A percentile compares a stretch with the other conserved stretches of the same genome.
Evolutionary conservation across 2,888 invertebrate genomes (phyloP).

Genomic region (Drosophila longiperda): DNA sequence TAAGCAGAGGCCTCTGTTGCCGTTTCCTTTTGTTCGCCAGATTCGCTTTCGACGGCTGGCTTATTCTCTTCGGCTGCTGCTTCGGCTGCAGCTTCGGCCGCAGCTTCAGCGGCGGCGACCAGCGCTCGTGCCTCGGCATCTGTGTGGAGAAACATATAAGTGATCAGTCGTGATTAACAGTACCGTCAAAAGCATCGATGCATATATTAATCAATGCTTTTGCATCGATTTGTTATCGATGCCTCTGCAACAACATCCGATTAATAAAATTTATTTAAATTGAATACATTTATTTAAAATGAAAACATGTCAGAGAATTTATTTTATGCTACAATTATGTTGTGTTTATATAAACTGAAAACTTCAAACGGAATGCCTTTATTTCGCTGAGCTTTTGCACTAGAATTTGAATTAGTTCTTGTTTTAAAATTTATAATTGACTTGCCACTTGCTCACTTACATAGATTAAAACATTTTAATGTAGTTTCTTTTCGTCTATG

Average conservation of each 20-base stretch:
- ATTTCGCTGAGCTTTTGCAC: background rate
- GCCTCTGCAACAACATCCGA: background rate
- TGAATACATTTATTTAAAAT: background rate
- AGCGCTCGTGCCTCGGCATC: slow-evolving; percentile 81
- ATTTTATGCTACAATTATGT: background rate
- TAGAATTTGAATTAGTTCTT: background rate
- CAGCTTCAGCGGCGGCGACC: slow-evolving; percentile 75
- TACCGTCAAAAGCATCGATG: background rate
- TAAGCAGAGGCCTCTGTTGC: slow-evolving; percentile 44
- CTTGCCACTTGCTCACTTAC: slow-evolving; percentile 2
- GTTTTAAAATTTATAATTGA: background rate
- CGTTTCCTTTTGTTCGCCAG: slow-evolving; percentile 34
- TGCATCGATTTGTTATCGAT: background rate
- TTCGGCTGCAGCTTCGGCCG: slow-evolving; percentile 30
- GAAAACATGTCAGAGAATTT: background rate
- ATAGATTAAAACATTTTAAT: slow-evolving; percentile 1
- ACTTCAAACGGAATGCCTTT: background rate
- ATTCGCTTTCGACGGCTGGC: slow-evolving; percentile 50
- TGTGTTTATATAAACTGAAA: background rate
- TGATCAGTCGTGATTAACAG: background rate
- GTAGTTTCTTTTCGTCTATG: background rate
- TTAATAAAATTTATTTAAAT: background rate
- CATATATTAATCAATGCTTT: background rate
- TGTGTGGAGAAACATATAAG: slow-evolving; percentile 22
- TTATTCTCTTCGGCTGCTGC: slow-evolving; percentile 46